Evolutionary conservation across 1,140 invertebrate genomes (phyloP).

Genomic region (Andricus grossulariae): DNA sequence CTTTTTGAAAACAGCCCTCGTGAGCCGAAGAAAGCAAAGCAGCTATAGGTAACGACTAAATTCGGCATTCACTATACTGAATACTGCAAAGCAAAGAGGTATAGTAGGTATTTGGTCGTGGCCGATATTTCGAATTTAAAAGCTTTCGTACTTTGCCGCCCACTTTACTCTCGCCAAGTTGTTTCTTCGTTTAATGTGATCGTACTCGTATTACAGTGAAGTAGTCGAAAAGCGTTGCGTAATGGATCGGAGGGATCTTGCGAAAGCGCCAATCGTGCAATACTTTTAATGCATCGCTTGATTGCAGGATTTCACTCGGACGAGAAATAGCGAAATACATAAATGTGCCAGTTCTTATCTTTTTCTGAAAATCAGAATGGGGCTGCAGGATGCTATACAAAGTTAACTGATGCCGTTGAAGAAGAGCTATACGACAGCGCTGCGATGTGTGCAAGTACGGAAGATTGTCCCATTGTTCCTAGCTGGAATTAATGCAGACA

Average conservation of each 20-base stretch:
- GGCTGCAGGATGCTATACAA: background rate
- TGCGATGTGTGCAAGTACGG: constrained; percentile 9
- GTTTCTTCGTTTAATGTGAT: background rate
- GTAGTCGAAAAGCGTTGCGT: constrained; percentile 4
- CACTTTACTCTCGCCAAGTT: constrained; percentile 13
- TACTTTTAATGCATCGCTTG: constrained; percentile 22
- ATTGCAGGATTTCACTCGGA: background rate
- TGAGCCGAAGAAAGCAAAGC: background rate
- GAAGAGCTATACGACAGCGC: background rate
- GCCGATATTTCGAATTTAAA: constrained; percentile 8
- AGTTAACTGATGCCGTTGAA: constrained; percentile 16
- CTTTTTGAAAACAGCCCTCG: background rate
- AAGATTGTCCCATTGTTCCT: constrained; percentile 19
- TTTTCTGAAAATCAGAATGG: constrained; percentile 3
- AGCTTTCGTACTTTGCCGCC: background rate
- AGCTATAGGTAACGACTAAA: background rate
- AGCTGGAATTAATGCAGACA: background rate
- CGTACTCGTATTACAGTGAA: background rate
- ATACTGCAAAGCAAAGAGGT: background rate
- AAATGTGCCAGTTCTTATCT: constrained; percentile 1
- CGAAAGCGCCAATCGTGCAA: constrained; percentile 9
- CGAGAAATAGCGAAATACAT: background rate
- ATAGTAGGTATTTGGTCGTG: background rate
- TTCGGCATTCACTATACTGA: background rate
- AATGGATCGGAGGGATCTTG: background rate